phyloP scores from a whole-genome alignment of 2,888 invertebrate species.

The Shargacucullia verbasci region DNA sequence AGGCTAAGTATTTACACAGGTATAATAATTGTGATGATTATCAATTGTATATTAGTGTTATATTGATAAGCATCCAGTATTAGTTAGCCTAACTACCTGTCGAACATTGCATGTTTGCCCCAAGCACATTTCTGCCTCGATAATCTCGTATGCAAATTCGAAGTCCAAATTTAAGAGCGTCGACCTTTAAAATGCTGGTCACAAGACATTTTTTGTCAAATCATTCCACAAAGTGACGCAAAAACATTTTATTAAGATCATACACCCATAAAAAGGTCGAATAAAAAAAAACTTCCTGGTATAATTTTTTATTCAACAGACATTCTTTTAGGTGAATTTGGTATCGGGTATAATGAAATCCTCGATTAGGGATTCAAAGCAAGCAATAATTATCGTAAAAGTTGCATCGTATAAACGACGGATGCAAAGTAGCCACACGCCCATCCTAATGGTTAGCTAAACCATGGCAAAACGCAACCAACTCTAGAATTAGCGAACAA shows the following conservation, averaged over 20 bases:
- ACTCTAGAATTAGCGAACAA: constrained; percentile 65
- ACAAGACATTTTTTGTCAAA: constrained; percentile 28
- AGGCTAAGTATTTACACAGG: constrained; percentile 37
- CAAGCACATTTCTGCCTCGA: constrained; percentile 22
- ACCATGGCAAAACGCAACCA: constrained; percentile 54
- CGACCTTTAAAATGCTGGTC: constrained; percentile 26
- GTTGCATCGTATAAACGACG: constrained; percentile 52
- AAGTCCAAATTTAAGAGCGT: constrained; percentile 16
- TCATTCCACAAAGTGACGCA: constrained; percentile 7
- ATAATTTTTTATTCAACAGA: neutral
- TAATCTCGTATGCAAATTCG: constrained; percentile 32
- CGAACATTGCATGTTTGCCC: constrained; percentile 14
- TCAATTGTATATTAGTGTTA: constrained; percentile 29
- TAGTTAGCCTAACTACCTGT: constrained; percentile 11
- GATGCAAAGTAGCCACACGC: constrained; percentile 55
- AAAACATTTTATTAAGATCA: constrained; percentile 20
- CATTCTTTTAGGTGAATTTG: neutral
- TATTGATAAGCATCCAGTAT: constrained; percentile 27
- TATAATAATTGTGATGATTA: constrained; percentile 37
- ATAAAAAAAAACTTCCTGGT: constrained; percentile 6
- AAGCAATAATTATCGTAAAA: constrained; percentile 28
- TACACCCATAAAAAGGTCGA: too few relatives aligned
- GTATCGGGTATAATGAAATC: constrained; percentile 12
- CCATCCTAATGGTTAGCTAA: constrained; percentile 52
- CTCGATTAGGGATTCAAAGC: constrained; percentile 9